Evolutionary conservation across 2,888 invertebrate species (phyloP).

Genomic region (Teleogryllus oceanicus): DNA sequence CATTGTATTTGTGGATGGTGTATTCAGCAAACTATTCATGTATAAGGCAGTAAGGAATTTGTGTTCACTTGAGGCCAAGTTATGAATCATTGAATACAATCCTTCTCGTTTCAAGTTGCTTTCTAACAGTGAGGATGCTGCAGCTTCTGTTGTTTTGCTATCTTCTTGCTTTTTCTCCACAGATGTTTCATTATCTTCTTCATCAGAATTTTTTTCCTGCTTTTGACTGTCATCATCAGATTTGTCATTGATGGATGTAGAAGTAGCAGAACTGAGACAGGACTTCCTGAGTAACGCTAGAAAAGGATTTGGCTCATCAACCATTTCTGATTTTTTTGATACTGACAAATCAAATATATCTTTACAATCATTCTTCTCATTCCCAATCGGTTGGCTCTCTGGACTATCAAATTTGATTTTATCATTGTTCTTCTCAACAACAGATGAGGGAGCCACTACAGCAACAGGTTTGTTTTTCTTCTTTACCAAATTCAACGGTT

Average conservation of each 20-base stretch:
- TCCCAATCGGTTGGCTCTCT: conserved; percentile 38
- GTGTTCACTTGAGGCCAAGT: conserved; percentile 47
- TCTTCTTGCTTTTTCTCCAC: not conserved
- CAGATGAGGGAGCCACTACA: conserved; percentile 53
- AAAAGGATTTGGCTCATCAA: not conserved
- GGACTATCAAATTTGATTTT: conserved; percentile 36
- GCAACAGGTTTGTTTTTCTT: conserved; percentile 54
- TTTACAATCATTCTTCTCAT: not conserved
- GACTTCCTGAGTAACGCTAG: not conserved
- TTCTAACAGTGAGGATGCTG: not conserved
- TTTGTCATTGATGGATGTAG: not conserved
- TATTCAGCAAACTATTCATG: conserved; percentile 48
- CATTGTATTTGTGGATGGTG: conserved; percentile 27
- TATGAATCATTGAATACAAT: conserved; percentile 48
- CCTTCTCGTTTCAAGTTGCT: conserved; percentile 41
- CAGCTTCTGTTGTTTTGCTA: not conserved
- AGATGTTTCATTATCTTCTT: not conserved
- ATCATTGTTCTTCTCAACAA: conserved; percentile 35
- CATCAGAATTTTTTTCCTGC: not conserved
- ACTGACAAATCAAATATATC: not conserved
- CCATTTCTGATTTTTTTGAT: not conserved
- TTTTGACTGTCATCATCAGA: not conserved
- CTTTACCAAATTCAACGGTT: conserved; percentile 55
- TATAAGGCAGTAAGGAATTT: conserved; percentile 51
- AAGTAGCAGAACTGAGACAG: not conserved